Evolutionary conservation across 2,113 vertebrate species (phyloP).

Genomic region (Odocoileus hemionus): DNA sequence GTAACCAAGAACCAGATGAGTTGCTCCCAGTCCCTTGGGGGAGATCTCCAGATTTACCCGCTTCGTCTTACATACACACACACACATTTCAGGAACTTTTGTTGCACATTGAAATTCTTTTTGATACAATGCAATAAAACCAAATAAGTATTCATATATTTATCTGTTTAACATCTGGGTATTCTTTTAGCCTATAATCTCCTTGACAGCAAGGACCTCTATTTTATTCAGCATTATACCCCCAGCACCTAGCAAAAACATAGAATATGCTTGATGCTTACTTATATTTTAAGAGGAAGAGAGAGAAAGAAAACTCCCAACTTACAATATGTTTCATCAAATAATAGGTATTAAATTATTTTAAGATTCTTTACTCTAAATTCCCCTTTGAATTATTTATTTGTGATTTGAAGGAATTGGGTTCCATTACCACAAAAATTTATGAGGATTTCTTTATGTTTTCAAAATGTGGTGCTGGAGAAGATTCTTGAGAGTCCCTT

Average conservation of each 20-base stretch:
- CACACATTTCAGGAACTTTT: background rate
- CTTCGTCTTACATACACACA: background rate
- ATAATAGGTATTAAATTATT: background rate
- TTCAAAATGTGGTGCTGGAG: background rate
- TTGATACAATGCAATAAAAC: background rate
- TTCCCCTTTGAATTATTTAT: slow-evolving; percentile 4
- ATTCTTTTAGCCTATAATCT: background rate
- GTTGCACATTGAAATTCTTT: background rate
- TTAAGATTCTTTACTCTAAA: slow-evolving; percentile 15
- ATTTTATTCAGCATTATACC: background rate
- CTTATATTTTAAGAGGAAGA: background rate
- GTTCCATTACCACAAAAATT: background rate
- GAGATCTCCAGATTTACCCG: background rate
- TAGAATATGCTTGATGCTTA: background rate
- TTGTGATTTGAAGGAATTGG: background rate
- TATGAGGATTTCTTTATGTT: slow-evolving; percentile 26
- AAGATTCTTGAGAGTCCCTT: background rate
- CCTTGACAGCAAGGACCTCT: background rate
- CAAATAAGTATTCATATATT: background rate
- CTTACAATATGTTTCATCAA: background rate
- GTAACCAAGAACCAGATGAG: background rate
- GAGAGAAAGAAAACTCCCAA: background rate
- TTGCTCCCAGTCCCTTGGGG: background rate
- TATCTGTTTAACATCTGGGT: background rate
- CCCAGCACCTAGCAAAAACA: background rate